Conservation (phyloP, 92 coral and sea anemone genomes). For the Zoanthus solanderi region DNA sequence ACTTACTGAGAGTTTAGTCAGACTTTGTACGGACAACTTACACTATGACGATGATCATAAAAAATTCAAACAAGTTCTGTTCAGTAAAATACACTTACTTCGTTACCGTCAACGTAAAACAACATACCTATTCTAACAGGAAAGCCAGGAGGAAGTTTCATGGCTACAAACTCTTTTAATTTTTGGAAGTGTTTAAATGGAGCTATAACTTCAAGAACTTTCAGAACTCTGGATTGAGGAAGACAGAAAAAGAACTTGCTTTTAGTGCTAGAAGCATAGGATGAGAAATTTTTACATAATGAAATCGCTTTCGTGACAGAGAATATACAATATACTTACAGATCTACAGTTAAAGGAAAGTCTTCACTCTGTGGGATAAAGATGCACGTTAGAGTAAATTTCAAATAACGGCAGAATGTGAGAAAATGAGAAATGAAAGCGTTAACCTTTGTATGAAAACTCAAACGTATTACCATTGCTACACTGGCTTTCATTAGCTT, state of each 20-base stretch:
- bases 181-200: conserved; percentile 96
- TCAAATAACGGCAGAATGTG: background rate
- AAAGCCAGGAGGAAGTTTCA: conserved; percentile 98
- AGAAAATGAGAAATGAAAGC: background rate
- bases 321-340: conserved; percentile 70
- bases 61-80: too few species aligned
- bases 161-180: conserved; percentile 95
- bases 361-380: conserved; percentile 83
- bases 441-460: background rate
- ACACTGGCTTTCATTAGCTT: conserved; percentile 90
- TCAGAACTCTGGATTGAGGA: conserved; percentile 70
- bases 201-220: conserved; percentile 93
- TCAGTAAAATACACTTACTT: too few species aligned
- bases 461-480: conserved; percentile 81
- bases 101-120: background rate
- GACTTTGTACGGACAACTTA: too few species aligned
- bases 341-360: conserved; percentile 86
- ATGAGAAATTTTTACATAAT: background rate
- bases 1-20: too few species aligned
- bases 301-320: background rate
- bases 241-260: background rate
- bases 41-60: too few species aligned
- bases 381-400: background rate
- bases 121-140: conserved; percentile 94
- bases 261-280: background rate